Evolutionary conservation across 2,888 invertebrate species (phyloP), one percentile per base, ranked within the genome.

Genomic region (Idaea biselata): DNA sequence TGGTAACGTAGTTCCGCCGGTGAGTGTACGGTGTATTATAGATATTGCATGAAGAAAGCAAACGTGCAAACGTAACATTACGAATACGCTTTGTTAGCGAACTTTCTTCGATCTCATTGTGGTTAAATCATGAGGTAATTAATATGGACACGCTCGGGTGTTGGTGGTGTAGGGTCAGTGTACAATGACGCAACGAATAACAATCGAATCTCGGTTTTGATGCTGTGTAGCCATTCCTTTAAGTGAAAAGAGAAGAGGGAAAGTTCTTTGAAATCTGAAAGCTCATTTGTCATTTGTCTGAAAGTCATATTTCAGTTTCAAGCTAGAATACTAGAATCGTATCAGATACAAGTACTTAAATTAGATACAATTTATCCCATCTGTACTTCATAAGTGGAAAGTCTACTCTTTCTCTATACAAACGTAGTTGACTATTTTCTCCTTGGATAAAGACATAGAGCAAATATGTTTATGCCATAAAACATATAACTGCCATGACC

Each of bases 31-130:
- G 44, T 14, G 44, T 53, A 53, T 68, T 66, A 55, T 68, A 56
- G 56, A 56, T 56, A 18, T 62, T 77, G 70, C 76, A 71, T 62
- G 76, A 77, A 68, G 72, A 72, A 72, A 72, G 70, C 68, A 66
- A 70, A 83, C 83, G 87, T 86, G 70, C 68, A 66, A 70, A 83
- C 83, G 87, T 86, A 85, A 87, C 76, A 77, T 85, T 80, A 84
- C 81, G 78, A 79, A 80, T 79, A 74, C 73, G 75, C 80, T 78
- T 83, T 81, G 86, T 87, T 70, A 76, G 76, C 72, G 73, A 73
- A 87, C 89, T 89, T 89, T 89, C 89, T 86, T 87, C 79, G 72
- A 31, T 70, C 56, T 78, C 74, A 81, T 83, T 83, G 81, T 83
- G 77, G 76, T 76, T 76, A 70, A 72, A 77, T 80, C 79, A 78